Evolutionary conservation across 2,888 invertebrate genomes (phyloP).

Genomic region (Orthosia incerta): DNA sequence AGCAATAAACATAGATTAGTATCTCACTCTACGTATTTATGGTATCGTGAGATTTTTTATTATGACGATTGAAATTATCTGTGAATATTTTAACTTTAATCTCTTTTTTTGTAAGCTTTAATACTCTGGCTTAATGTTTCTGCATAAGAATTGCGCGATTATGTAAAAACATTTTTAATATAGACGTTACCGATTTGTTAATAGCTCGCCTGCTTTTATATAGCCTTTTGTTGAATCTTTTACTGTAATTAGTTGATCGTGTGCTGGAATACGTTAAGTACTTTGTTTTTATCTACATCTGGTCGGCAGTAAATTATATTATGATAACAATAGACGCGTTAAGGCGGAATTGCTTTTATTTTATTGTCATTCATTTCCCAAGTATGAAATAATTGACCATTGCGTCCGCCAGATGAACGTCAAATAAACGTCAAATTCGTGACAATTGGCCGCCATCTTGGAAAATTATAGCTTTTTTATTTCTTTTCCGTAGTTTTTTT

Average conservation of each 20-base stretch:
- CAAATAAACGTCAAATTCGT: slow-evolving; percentile 49
- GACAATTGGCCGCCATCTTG: slow-evolving; percentile 51
- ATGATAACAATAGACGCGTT: slow-evolving; percentile 48
- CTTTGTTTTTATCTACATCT: slow-evolving; percentile 48
- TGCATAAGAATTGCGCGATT: slow-evolving; percentile 58
- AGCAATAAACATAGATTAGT: slow-evolving; percentile 66
- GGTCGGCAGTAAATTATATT: slow-evolving; percentile 37
- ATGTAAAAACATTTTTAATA: slow-evolving; percentile 59
- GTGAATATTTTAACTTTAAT: slow-evolving; percentile 52
- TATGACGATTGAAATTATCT: slow-evolving; percentile 55
- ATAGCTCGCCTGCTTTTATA: slow-evolving; percentile 26
- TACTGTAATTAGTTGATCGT: slow-evolving; percentile 33
- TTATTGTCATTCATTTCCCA: slow-evolving; percentile 45
- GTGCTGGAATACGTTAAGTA: slow-evolving; percentile 35
- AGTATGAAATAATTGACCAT: slow-evolving; percentile 28
- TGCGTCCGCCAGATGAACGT: slow-evolving; percentile 38
- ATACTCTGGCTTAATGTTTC: slow-evolving; percentile 35
- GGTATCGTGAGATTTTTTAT: slow-evolving; percentile 60
- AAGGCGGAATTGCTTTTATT: slow-evolving; percentile 34
- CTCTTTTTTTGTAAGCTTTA: slow-evolving; percentile 45
- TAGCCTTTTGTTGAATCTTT: slow-evolving; percentile 35
- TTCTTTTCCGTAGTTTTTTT: slow-evolving; percentile 40
- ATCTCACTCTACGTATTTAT: slow-evolving; percentile 61
- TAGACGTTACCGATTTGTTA: slow-evolving; percentile 60
- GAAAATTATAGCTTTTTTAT: slow-evolving; percentile 40